Conservation (phyloP, 2,797 vertebrate species). For the Mus caroli region DNA sequence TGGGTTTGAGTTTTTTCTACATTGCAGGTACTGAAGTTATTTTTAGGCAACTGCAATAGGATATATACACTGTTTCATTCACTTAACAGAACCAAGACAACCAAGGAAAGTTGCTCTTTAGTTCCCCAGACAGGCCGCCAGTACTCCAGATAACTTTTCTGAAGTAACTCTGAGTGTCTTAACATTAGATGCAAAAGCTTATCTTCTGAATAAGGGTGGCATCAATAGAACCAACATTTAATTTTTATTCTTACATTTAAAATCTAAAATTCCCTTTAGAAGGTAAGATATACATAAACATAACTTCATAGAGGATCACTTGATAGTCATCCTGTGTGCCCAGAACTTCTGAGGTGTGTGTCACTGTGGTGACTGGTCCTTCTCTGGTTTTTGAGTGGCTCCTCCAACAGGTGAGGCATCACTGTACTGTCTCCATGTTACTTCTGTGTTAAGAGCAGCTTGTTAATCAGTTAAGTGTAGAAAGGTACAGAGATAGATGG, state of each 20-base stretch:
- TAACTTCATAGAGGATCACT: background rate
- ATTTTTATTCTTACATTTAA: background rate
- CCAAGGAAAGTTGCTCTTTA: background rate
- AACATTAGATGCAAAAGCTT: background rate
- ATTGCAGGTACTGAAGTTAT: background rate
- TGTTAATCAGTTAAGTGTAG: background rate
- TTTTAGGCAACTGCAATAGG: background rate
- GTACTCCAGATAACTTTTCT: background rate
- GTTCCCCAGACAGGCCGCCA: background rate
- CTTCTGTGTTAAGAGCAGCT: background rate
- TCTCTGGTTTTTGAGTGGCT: rapidly evolving
- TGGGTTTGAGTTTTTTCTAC: conserved; percentile 18
- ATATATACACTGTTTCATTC: background rate
- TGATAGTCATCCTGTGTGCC: background rate
- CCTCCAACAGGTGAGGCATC: background rate
- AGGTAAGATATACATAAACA: background rate
- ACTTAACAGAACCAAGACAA: conserved; percentile 13
- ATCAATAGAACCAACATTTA: background rate
- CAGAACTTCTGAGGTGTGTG: background rate
- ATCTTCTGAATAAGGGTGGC: background rate
- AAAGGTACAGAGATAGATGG: background rate
- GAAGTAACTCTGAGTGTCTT: background rate
- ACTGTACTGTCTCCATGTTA: background rate
- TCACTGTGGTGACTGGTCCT: too few species aligned
- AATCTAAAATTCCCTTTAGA: background rate